Evolutionary conservation across 2,113 vertebrate genomes (phyloP), one percentile per base, ranked within the genome.

Genomic region (Entelurus aequoreus): DNA sequence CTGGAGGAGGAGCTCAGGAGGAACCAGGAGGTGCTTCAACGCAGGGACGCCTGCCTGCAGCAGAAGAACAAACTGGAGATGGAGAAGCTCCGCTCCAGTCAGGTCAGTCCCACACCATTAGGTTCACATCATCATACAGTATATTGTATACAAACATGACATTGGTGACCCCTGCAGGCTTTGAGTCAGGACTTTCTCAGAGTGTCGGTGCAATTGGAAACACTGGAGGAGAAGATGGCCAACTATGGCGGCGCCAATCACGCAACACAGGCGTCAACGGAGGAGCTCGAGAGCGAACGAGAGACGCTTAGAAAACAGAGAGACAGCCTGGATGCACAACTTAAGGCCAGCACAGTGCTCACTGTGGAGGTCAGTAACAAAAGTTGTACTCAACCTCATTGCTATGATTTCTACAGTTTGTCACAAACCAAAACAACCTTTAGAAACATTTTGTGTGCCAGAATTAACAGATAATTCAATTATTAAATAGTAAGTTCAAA

Each of bases 1-100:
- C 83, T 96, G 71, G 87, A 94, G 76, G 92, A 93, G 75, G 94
- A 96, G 69, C 83, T 93, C 76, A 92, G 84, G 82, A 92, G 89
- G 74, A 90, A 91, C 66, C 92, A 94, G 83, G 91, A 91, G 64
- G 90, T 94, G 52, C 62, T 94, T 62, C 79, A 81, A 21, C 92
- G 86, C 73, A 92, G 92, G 66, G 93, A 95, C 82, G 80, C 82
- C 10, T 86, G 93, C 66, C 64, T 91, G 16, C 84, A 92, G 65
- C 91, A 94, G 79, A 95, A 92, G 72, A 92, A 74, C 68, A 88
- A 88, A 44, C 71, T 97, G 21, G 91, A 96, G 83, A 83, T 81
- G n/a, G 94, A 94, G 89, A 93, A 89, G 84, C 72, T 95, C 6
- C 81, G 86, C 56, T 92, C 91, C 68, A 95, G 93, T 74, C 93